phyloP scores from a whole-genome alignment of 2,797 vertebrate species.

The Lacerta bilineata region DNA sequence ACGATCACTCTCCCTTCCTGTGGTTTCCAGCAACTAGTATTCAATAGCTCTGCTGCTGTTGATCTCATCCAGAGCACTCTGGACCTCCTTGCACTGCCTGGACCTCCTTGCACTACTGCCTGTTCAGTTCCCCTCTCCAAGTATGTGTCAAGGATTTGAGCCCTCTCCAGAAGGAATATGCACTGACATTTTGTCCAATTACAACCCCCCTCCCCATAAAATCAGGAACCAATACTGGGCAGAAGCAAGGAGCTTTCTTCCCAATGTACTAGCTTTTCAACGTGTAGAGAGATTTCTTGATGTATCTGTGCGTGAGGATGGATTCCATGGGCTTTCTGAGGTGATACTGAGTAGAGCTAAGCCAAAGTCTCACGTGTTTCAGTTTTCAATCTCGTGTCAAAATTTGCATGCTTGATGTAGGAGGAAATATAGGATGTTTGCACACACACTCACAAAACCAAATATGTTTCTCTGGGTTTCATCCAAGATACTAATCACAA shows the following conservation, averaged over 20 bases:
- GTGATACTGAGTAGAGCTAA: background rate
- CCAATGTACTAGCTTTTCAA: background rate
- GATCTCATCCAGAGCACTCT: no score
- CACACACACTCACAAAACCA: background rate
- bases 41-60: no score
- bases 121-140: no score
- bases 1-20: no score
- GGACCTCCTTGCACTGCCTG: no score
- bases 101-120: no score
- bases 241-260: background rate
- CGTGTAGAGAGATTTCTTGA: background rate
- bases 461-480: background rate
- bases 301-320: background rate
- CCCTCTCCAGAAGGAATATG: no score
- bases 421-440: background rate
- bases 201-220: no score
- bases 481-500: background rate
- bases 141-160: no score
- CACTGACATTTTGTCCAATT: no score
- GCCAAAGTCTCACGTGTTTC: background rate
- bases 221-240: no score
- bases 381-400: background rate
- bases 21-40: no score
- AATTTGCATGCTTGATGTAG: background rate
- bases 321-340: background rate